Base-by-base conservation (phyloP, 1,140 invertebrate species). In the Parapsyche elsis region DNA sequence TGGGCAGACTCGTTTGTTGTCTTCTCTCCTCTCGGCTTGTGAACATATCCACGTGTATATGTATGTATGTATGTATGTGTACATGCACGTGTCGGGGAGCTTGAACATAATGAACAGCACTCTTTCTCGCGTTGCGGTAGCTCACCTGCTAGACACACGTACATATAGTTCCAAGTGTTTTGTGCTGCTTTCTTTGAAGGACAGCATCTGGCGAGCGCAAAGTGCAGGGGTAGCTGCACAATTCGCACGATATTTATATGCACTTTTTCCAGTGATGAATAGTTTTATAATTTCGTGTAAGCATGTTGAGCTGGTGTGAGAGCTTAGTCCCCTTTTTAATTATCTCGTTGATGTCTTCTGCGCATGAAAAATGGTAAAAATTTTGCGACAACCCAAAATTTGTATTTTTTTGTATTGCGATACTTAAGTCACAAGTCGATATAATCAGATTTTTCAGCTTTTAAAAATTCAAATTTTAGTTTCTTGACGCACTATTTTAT, bases 51-150 rank as follows among this genome's bases (percentile, higher is more conserved):
- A 53, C 49, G 49, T 38, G 30, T 38, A 38, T 38, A 7, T 38
- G 7, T 38, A 38, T 38, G 71, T 44, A 30, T 23, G 14, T 30
- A 5, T 1, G n/a, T n/a, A 5, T 44, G 24, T 73, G 9, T 73
- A 73, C 38, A 38, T 30, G 38, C 38, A 53, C 10, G 49, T 53
- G 49, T 53, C 49, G 10, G 49, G 49, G 44, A 21, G 46, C 45
- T 75, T 75, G n/a, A 75, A 75, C 38, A 75, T 75, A 75, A 75
- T 75, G 71, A 75, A 75, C 71, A 75, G 46, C 21, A 19, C 71
- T 75, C 71, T 53, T 21, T n/a, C 46, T 38, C 1, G 24, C 19
- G 45, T 23, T 75, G 61, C 21, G 61, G 61, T 67, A 53, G 16
- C 49, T 53, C 49, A 53, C 49, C 49, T 53, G 49, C 12, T 16